Evolutionary conservation across 2,888 invertebrate genomes (phyloP), one percentile per base, ranked within the genome.

Genomic region (Epinotia brunnichana): DNA sequence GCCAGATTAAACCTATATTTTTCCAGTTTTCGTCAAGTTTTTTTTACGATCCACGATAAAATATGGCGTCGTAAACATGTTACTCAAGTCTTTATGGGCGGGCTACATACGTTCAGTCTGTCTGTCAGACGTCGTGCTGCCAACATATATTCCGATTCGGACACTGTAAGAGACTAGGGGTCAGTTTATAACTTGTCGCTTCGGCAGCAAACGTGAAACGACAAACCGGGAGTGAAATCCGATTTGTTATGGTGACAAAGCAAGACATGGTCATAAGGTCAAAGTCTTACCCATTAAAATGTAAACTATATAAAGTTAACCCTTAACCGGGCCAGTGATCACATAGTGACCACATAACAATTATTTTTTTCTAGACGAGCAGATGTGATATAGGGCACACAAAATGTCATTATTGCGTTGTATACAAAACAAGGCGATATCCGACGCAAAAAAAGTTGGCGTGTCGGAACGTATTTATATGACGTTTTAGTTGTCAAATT

Each of bases 21-120:
- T 39, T 35, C 56, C 61, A 48, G 67, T 56, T 72, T 73, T 69
- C 73, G 51, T 73, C 73, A 73, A 62, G 41, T 68, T 66, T 61
- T 70, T 61, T 70, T 73, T 69, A 73, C 68, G 63, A 63, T 63
- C 56, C 39, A 10, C 29, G 57, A 59, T 73, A 73, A 73, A 69
- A 69, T 73, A 69, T 53, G 57, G 41, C 62, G 19, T 69, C 69
- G 62, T 73, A 73, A 73, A 73, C 63, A 62, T 57, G 62, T 60
- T 11, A 62, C 57, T 60, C 29, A 19, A 60, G 57, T 59, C 41
- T 69, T 73, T 73, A 73, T 63, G 68, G 51, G 48, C 63, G 51
- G 39, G 53, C 19, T 35, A 35, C 7, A 61, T n/a, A n/a, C 53
- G 71, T 59, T 11, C 54, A 60, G 19, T 60, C 35, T 63, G 71